Base-by-base conservation (phyloP, 1,140 invertebrate species). In the Lepidurus apus region DNA sequence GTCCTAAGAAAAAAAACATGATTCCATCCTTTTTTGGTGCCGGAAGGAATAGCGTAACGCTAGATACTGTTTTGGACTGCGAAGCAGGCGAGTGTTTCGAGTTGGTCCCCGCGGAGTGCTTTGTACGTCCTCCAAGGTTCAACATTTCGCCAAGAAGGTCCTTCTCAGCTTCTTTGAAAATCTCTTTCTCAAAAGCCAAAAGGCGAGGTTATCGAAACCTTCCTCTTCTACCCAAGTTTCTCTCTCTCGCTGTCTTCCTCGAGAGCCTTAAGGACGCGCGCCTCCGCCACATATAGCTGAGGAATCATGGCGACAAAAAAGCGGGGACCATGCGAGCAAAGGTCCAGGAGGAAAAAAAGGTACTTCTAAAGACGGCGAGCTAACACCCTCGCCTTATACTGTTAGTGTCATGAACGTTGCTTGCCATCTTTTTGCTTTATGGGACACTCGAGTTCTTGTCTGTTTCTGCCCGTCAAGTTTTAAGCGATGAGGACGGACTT, bases 141-240 rank as follows among this genome's bases (percentile, higher is more conserved):
- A 65, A 65, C 53, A 17, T 65, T 65, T 65, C 53, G 53, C 53
- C 53, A 65, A 65, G 53, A 65, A 65, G 21, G 53, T 65, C 53
- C 53, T 65, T 65, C n/a, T 65, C 53, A 65, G 53, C 53, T 65
- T 65, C 53, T 65, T 65, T 65, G 53, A 65, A 65, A 65, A 65
- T 65, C 53, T 65, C 53, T 65, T 65, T 65, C 53, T 65, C 17
- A 65, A 65, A 65, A 65, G 53, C 17, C 53, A 65, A 65, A 65
- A 65, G 53, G 53, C 53, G 53, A 65, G 21, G 17, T 65, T 65
- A 65, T 65, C 53, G 53, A 65, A 47, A 1, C 45, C 45, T 47
- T 10, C 53, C 53, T 65, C 21, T 21, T 65, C 8, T 21, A 65
- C 53, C 45, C 53, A 13, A 65, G 21, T 13, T n/a, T n/a, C 47